Percentiles rank a stretch among this genome's conserved stretches.
Conservation (phyloP, 2,797 vertebrate genomes). For the Margarornis squamiger region DNA sequence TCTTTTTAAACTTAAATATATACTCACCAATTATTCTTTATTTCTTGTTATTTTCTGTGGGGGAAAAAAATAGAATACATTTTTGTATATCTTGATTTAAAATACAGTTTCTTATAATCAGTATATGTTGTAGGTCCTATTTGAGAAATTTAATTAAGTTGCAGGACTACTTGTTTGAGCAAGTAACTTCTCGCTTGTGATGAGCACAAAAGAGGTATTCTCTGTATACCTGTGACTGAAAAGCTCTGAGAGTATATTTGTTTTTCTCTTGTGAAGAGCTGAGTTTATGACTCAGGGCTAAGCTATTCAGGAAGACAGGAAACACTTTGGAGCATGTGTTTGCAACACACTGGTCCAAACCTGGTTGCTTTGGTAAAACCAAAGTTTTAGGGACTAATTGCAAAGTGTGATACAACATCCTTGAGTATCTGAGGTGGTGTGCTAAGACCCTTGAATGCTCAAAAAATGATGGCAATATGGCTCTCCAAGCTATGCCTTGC, state of each 20-base stretch:
- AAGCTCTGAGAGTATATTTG: not conserved
- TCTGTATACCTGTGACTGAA: not conserved
- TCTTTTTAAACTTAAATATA: not conserved
- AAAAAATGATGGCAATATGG: not conserved
- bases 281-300: not conserved
- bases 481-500: not conserved
- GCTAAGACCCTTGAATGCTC: not conserved
- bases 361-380: not conserved
- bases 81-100: not conserved
- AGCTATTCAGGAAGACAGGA: not conserved
- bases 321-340: not conserved
- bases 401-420: not conserved
- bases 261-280: not conserved
- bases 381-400: not conserved
- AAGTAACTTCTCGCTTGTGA: not conserved
- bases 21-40: constrained; percentile 5
- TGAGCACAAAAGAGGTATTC: not conserved
- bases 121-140: not conserved
- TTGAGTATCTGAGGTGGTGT: not conserved
- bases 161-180: not conserved
- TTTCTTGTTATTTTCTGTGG: not conserved
- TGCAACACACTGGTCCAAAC: not conserved
- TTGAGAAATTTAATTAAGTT: not conserved
- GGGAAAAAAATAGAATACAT: not conserved
- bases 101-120: not conserved